phyloP scores from a whole-genome alignment of 2,797 vertebrate species.

The Lindbergichthys nudifrons region DNA sequence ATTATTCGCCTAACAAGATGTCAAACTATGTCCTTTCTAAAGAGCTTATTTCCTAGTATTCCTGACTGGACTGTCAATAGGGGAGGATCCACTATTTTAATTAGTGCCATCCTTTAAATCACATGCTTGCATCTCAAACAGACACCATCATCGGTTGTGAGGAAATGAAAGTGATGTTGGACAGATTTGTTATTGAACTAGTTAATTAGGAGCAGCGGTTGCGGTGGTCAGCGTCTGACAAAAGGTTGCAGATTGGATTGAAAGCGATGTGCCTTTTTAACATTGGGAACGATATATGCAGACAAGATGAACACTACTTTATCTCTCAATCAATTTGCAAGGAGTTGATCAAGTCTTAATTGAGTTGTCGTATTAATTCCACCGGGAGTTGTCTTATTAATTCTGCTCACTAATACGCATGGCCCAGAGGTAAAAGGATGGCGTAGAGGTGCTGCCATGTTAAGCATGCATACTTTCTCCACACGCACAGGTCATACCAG shows the following conservation, averaged over 20 bases:
- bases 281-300: slow-evolving; percentile 59
- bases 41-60: slow-evolving; percentile 39
- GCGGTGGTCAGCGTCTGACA: slow-evolving; percentile 67
- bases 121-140: slow-evolving; percentile 49
- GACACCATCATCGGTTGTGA: slow-evolving; percentile 62
- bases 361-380: slow-evolving; percentile 77
- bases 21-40: slow-evolving; percentile 40
- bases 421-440: slow-evolving; percentile 40
- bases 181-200: slow-evolving; percentile 80
- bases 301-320: slow-evolving; percentile 70
- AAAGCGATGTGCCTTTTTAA: slow-evolving; percentile 70
- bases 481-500: slow-evolving; percentile 1
- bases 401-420: slow-evolving; percentile 60
- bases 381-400: slow-evolving; percentile 66
- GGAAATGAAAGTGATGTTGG: slow-evolving; percentile 79
- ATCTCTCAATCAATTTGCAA: slow-evolving; percentile 76
- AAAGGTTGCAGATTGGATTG: slow-evolving; percentile 71
- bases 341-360: slow-evolving; percentile 81
- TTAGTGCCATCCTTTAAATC: slow-evolving; percentile 77
- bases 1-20: slow-evolving; percentile 39
- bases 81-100: slow-evolving; percentile 68
- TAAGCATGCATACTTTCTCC: slow-evolving; percentile 21
- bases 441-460: slow-evolving; percentile 43
- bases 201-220: slow-evolving; percentile 76
- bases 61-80: slow-evolving; percentile 58